Evolutionary conservation across 2,113 vertebrate genomes (phyloP), one percentile per base, ranked within the genome.

Genomic region (Ariopsis seemanni): DNA sequence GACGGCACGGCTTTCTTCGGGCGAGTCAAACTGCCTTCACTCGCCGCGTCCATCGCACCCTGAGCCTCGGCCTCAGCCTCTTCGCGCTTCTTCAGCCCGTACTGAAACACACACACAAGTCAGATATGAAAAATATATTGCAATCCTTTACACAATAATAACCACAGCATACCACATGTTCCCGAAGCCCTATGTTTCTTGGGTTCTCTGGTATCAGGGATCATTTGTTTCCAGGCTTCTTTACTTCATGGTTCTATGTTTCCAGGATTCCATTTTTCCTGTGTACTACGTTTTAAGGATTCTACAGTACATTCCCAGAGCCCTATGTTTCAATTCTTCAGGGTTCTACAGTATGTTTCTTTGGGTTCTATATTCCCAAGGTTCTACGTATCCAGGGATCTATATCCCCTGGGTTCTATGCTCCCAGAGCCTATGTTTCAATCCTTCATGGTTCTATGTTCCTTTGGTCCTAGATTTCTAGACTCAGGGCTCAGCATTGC

Each of bases 41-140:
- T 93, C 1, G 96, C 92, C 86, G 97, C 96, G 91, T 99, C 98
- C 88, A 97, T 94, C 1, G 97, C 97, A 0, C 97, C 98, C 84
- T 97, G 96, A 0, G 97, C 98, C 90, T 99, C 98, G 0, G 97
- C 97, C 91, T 99, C 97, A 0, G 96, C 96, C 86, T 96, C 98
- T 90, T 99, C 98, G 25, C 97, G 97, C 94, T 99, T 99, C 95
- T 99, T 99, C 89, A 99, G 96, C 67, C 98, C 98, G 0, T 99
- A 99, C 98, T 99, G 94, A 63, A 50, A 71, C n/a, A 25, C 50
- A 75, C 20, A 62, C 27, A 30, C 22, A n/a, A 58, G 30, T 15
- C 58, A 82, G 7, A 80, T 30, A 57, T 42, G 15, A 72, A 14
- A 74, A 48, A 20, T 20, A 48, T 42, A 42, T 1, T 52, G 3